Evolutionary conservation across 2,888 invertebrate species (phyloP), one percentile per base, ranked within the genome.

Genomic region (Amphipoea oculea): DNA sequence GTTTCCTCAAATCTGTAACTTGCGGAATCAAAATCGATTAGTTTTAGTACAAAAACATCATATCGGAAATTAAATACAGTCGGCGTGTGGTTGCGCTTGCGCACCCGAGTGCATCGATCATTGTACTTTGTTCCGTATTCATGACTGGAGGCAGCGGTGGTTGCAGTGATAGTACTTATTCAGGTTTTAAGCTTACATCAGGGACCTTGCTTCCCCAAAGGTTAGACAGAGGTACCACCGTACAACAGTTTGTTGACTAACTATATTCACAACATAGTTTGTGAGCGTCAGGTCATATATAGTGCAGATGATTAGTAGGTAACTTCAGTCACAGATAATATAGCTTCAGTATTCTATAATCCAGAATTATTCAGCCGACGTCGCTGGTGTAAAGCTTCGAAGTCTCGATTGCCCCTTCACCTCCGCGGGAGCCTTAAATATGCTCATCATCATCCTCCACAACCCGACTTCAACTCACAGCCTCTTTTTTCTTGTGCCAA

Each of bases 351-450:
- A 29, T 29, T 29, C 29, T 29, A 29, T 29, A 42, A 42, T 42
- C 7, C 42, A 14, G 63, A 36, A 36, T 5, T 17, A 29, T 29
- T 14, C 14, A 17, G 29, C 17, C 7, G 17, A 3, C 3, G 29
- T 63, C 7, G 1, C 60, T 60, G n/a, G 4, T 60, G 60, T 11
- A 70, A 98, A 9, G 3, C 57, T 20, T 42, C 6, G 17, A 65
- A 7, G 29, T 29, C n/a, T 73, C n/a, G 0, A 14, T 36, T 23
- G 23, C 23, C 45, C 17, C 23, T 23, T 66, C 72, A 45, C 42
- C 42, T 42, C 14, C 14, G 14, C 12, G 7, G 68, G n/a, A 3
- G 29, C 20, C 29, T 45, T n/a, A n/a, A 11, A 17, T 17, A 17
- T 17, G n/a, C 45, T 9, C 5, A 48, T 12, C 60, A n/a, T 51